phyloP scores from a whole-genome alignment of 1,140 invertebrate genomes.

The Drosophila parabipectinata region DNA sequence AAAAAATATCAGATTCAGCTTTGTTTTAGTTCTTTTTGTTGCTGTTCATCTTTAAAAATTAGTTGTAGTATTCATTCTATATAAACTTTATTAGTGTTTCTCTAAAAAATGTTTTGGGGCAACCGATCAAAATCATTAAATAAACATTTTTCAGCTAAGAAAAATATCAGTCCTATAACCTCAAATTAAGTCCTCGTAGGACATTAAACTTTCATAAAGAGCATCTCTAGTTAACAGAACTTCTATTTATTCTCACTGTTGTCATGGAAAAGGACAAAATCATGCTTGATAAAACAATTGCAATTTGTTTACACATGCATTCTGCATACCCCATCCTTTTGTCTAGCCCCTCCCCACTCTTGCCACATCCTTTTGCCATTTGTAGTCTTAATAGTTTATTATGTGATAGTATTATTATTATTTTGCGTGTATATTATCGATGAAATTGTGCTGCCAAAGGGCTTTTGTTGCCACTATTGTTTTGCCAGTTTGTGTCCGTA shows the following conservation, averaged over 20 bases:
- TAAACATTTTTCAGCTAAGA: too few species aligned
- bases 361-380: slow-evolving; percentile 4
- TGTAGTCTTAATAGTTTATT: slow-evolving; percentile 65
- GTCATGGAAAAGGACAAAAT: slow-evolving; percentile 59
- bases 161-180: too few species aligned
- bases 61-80: too few species aligned
- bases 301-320: slow-evolving; percentile 65
- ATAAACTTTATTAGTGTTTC: too few species aligned
- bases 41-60: too few species aligned
- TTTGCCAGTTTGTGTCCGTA: slow-evolving; percentile 42
- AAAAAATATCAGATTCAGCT: background rate
- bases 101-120: too few species aligned
- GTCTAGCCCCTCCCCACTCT: background rate
- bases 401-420: slow-evolving; percentile 65
- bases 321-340: background rate
- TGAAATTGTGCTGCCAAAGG: slow-evolving; percentile 24
- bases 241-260: slow-evolving; percentile 17
- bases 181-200: too few species aligned
- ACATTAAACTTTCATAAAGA: background rate
- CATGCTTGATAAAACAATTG: slow-evolving; percentile 69
- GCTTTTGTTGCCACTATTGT: slow-evolving; percentile 47
- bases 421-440: slow-evolving; percentile 35
- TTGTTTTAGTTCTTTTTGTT: too few species aligned
- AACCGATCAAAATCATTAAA: too few species aligned
- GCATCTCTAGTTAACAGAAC: slow-evolving; percentile 6